Evolutionary conservation across 1,140 invertebrate genomes (phyloP).

Genomic region (Diachasmimorpha longicaudata): DNA sequence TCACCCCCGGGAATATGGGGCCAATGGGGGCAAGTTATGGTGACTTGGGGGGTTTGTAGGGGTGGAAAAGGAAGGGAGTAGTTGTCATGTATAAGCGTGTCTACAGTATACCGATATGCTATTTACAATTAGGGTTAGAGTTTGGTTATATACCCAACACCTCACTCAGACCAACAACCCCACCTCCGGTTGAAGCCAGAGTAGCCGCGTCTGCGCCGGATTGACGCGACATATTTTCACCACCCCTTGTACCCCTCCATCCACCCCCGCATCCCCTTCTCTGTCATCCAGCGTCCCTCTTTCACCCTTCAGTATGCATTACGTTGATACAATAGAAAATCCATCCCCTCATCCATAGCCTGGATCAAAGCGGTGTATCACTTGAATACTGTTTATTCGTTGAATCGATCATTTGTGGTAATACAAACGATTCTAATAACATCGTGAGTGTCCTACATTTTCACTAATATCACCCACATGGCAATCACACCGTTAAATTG

Average conservation of each 20-base stretch:
- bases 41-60: neutral
- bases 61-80: no score
- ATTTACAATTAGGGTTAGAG: conserved; percentile 10
- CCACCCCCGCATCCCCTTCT: neutral
- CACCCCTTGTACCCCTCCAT: neutral
- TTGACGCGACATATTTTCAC: neutral
- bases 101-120: conserved; percentile 7
- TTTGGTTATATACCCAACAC: conserved; percentile 9
- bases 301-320: neutral
- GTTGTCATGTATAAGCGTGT: neutral
- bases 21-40: neutral
- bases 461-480: conserved; percentile 2
- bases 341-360: neutral
- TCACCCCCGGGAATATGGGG: neutral
- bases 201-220: neutral
- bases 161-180: neutral
- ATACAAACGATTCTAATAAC: neutral
- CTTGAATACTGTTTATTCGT: neutral
- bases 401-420: neutral
- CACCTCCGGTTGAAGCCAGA: neutral
- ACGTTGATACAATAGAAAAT: neutral
- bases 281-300: no score
- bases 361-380: neutral
- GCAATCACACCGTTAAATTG: neutral
- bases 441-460: neutral